Base-by-base conservation (phyloP, 2,797 vertebrate genomes). In the Gymnothorax reevesii region DNA sequence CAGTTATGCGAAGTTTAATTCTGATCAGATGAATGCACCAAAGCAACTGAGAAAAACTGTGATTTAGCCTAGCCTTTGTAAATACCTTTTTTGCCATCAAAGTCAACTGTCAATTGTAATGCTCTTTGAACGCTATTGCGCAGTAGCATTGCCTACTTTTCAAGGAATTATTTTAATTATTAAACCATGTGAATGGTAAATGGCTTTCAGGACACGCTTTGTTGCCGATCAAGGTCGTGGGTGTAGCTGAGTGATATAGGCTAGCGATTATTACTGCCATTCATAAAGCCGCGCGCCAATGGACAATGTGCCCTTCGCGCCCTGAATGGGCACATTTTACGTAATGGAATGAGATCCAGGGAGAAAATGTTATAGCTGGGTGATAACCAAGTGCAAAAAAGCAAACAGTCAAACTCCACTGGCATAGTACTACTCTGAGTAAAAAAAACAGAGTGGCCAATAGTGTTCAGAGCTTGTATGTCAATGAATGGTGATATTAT, bases 191-290 rank as follows among this genome's bases (percentile, higher is more conserved):
- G 49, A 75, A 20, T 42, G 17, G 27, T 42, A 13, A 4, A 13
- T 10, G 7, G 13, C 10, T 42, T 13, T 3, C 33, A 12, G 13
- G 33, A 17, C 15, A 54, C 49, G 17, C 22, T 79, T 77, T 5
- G 17, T n/a, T 54, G 71, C 8, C 17, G 75, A 54, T 90, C 82
- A 92, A 91, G 90, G 86, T 90, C 88, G 83, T 27, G 7, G 89
- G 89, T 90, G 90, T 89, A 89, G 89, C 27, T 86, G 64, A 84
- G 33, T 42, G 33, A 42, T 42, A 42, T 42, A 42, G 33, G 33
- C 33, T 54, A 88, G 71, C 75, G 57, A 55, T 84, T 84, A 54
- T 82, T 59, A 84, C 22, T 20, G 1, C 75, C 69, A 84, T 83
- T 71, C 71, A 22, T 83, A 59, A 80, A 20, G 20, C 49, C 75